Conservation (phyloP, 1,140 invertebrate species). For the Heliothis virescens region DNA sequence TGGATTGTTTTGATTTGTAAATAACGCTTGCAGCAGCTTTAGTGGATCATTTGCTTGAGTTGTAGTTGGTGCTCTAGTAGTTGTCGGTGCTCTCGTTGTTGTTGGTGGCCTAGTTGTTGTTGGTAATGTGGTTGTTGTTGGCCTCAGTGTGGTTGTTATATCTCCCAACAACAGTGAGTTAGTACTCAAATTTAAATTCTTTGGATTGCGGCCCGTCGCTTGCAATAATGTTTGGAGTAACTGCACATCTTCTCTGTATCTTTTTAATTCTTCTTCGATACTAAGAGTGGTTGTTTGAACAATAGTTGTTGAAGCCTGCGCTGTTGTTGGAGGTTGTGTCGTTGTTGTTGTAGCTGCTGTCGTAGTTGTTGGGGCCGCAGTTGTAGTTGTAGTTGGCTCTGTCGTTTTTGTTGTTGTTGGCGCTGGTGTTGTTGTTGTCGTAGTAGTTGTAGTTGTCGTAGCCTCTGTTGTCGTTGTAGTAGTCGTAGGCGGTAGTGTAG, state of each 20-base stretch:
- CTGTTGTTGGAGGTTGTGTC: constrained; percentile 50
- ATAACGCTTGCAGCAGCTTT: constrained; percentile 68
- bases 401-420: constrained; percentile 54
- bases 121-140: constrained; percentile 33
- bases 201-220: constrained; percentile 56
- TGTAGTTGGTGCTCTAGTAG: constrained; percentile 48
- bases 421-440: constrained; percentile 55
- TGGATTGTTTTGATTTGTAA: constrained; percentile 63
- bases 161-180: constrained; percentile 38
- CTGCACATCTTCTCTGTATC: constrained; percentile 59
- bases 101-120: constrained; percentile 46
- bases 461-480: constrained; percentile 54
- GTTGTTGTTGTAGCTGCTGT: constrained; percentile 53
- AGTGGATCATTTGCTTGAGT: constrained; percentile 55
- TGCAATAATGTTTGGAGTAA: constrained; percentile 58
- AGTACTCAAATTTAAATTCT: constrained; percentile 54
- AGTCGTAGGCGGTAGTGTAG: constrained; percentile 53
- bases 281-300: constrained; percentile 46
- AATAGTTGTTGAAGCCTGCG: constrained; percentile 54
- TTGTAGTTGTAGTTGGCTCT: constrained; percentile 52
- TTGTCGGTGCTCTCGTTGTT: constrained; percentile 46
- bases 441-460: constrained; percentile 61
- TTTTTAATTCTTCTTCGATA: constrained; percentile 55
- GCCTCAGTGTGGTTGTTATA: constrained; percentile 36
- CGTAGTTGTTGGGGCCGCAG: constrained; percentile 51